Evolutionary conservation across 2,888 invertebrate genomes (phyloP), one percentile per base, ranked within the genome.

Genomic region (Rapana venosa): DNA sequence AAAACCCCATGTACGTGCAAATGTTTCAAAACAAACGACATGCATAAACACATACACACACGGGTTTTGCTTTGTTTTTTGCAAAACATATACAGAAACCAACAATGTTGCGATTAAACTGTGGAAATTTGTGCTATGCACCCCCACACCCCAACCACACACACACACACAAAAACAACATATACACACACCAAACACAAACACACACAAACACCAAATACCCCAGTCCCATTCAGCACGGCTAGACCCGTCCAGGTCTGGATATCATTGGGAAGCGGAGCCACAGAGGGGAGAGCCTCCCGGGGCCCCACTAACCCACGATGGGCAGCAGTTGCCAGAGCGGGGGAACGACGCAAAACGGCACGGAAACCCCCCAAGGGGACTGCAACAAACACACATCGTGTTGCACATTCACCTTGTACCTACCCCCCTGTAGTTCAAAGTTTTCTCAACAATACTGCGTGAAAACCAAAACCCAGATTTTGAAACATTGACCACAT

Each of bases 261-360:
- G 96, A 98, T 97, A 91, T 97, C 97, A 70, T 96, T 95, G 26
- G 93, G 94, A 96, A 96, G 35, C 95, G 93, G 90, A 58, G 96
- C 96, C 32, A 96, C 96, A 11, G 96, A 95, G 90, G 94, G 93
- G 56, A 98, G 96, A 0, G 98, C 98, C 0, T 97, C 97, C 93
- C 97, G 97, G 0, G 98, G 98, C 98, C 98, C 97, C 97, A 92
- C 95, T 95, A 93, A 96, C 96, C 96, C 96, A 96, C 96, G 79
- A 96, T 96, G 35, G 96, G 92, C 96, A 96, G 91, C 96, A 96
- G 93, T 96, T 96, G 96, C 96, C 20, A 96, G 94, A 36, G 96
- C 96, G 0, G 96, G 96, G 93, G 96, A 96, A 94, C 96, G 96
- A 88, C 96, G 94, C 86, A 96, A 94, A n/a, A 96, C 93, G 20